Evolutionary conservation across 2,888 invertebrate species (phyloP).

Genomic region (Meta bourneti): DNA sequence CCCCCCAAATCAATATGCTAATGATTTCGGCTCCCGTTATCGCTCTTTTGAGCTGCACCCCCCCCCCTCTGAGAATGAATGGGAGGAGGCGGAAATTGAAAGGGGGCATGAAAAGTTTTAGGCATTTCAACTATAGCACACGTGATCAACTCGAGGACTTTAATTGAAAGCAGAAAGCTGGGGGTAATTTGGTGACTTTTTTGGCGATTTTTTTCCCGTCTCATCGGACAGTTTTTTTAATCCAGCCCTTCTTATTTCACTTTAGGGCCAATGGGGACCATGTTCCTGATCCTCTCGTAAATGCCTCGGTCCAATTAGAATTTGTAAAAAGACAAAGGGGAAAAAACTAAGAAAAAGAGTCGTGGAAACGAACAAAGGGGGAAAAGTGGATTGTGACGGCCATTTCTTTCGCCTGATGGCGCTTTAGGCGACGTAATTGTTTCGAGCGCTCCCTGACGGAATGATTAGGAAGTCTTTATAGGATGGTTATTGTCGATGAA

Average conservation of each 20-base stretch:
- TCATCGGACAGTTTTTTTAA: slow-evolving; percentile 12
- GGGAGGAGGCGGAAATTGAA: slow-evolving; percentile 15
- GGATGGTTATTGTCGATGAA: slow-evolving; percentile 52
- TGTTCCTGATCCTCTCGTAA: slow-evolving; percentile 68
- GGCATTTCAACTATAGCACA: slow-evolving; percentile 75
- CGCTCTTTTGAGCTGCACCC: slow-evolving; percentile 44
- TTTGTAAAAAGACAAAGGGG: slow-evolving; percentile 20
- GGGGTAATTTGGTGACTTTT: slow-evolving; percentile 69
- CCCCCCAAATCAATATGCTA: slow-evolving; percentile 70
- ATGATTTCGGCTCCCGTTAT: slow-evolving; percentile 65
- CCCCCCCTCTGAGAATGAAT: slow-evolving; percentile 10
- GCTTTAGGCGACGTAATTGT: slow-evolving; percentile 52
- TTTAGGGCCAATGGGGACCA: slow-evolving; percentile 61
- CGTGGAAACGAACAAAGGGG: slow-evolving; percentile 46
- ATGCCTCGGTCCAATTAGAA: slow-evolving; percentile 63
- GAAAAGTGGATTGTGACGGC: slow-evolving; percentile 50
- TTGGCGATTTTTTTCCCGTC: slow-evolving; percentile 8
- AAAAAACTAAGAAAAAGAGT: slow-evolving; percentile 15
- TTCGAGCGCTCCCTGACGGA: slow-evolving; percentile 46
- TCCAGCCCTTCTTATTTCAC: slow-evolving; percentile 41
- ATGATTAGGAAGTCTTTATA: slow-evolving; percentile 68
- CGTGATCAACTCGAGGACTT: slow-evolving; percentile 72
- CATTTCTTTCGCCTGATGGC: slow-evolving; percentile 62
- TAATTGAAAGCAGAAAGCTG: slow-evolving; percentile 73
- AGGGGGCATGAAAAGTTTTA: slow-evolving; percentile 60